Conservation (phyloP, 2,113 vertebrate species). For the Galeopterus variegatus region DNA sequence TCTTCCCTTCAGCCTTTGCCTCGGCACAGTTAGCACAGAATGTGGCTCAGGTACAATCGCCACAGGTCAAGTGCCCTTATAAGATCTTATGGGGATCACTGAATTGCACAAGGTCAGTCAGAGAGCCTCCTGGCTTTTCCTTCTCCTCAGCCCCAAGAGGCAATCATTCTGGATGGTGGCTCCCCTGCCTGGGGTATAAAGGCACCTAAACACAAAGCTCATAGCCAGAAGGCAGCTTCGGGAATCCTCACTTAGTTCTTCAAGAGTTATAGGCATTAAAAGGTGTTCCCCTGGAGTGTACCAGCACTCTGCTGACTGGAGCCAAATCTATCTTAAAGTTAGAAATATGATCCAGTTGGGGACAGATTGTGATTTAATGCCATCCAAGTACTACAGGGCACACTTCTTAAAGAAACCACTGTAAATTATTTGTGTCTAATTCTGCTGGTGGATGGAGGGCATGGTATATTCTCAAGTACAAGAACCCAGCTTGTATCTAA, state of each 20-base stretch:
- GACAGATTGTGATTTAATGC: slow-evolving; percentile 87
- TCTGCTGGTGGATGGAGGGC: slow-evolving; percentile 86
- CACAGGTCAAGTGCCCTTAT: background rate
- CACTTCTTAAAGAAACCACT: slow-evolving; percentile 89
- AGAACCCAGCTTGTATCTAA: slow-evolving; percentile 90
- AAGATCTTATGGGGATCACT: background rate
- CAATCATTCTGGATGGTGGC: background rate
- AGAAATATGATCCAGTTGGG: slow-evolving; percentile 89
- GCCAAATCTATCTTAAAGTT: slow-evolving; percentile 86
- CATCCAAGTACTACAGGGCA: slow-evolving; percentile 84
- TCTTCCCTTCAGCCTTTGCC: background rate
- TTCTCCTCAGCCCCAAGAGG: background rate
- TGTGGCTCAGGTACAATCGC: background rate
- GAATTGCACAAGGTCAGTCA: slow-evolving; percentile 23
- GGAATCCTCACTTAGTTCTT: slow-evolving; percentile 73
- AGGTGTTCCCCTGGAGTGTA: slow-evolving; percentile 80
- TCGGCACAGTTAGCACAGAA: background rate
- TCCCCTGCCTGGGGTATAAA: background rate
- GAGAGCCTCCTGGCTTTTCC: background rate
- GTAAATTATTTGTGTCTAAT: slow-evolving; percentile 91
- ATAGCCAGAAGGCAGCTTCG: slow-evolving; percentile 49
- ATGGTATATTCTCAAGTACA: slow-evolving; percentile 89
- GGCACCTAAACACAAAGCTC: background rate
- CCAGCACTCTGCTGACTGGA: slow-evolving; percentile 66
- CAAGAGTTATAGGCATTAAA: slow-evolving; percentile 82